Percentiles rank a stretch among this genome's conserved stretches.
phyloP scores from a whole-genome alignment of 1,140 invertebrate genomes.

The Aphis craccivora region DNA sequence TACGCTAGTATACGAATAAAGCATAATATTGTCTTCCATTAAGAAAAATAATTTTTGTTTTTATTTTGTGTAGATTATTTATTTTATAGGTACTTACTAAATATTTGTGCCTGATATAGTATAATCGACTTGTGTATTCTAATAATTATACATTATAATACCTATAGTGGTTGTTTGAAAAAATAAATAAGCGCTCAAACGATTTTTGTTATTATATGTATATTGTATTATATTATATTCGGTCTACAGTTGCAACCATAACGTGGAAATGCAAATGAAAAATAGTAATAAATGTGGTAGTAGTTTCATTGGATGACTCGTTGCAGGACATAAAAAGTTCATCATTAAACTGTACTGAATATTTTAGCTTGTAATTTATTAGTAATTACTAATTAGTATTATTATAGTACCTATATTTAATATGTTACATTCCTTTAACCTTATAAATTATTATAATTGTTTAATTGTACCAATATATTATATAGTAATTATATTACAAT shows the following conservation, averaged over 20 bases:
- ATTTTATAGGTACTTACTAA: not conserved
- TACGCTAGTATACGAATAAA: not conserved
- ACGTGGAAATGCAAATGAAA: not conserved
- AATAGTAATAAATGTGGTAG: not conserved
- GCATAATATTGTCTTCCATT: constrained; percentile 9
- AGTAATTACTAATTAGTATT: too few species aligned
- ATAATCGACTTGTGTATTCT: not conserved
- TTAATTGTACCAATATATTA: not conserved
- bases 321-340: not conserved
- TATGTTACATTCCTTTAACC: not conserved
- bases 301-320: not conserved
- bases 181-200: not conserved
- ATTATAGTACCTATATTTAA: not conserved
- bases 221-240: not conserved
- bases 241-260: not conserved
- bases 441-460: not conserved
- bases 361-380: not conserved
- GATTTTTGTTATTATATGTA: not conserved
- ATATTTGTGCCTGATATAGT: not conserved
- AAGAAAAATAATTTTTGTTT: constrained; percentile 8
- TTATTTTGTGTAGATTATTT: not conserved
- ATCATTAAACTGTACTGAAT: not conserved
- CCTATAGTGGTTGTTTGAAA: not conserved
- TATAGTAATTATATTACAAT: not conserved
- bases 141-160: not conserved